phyloP scores from a whole-genome alignment of 2,888 invertebrate genomes.

The Melipona bicolor region DNA sequence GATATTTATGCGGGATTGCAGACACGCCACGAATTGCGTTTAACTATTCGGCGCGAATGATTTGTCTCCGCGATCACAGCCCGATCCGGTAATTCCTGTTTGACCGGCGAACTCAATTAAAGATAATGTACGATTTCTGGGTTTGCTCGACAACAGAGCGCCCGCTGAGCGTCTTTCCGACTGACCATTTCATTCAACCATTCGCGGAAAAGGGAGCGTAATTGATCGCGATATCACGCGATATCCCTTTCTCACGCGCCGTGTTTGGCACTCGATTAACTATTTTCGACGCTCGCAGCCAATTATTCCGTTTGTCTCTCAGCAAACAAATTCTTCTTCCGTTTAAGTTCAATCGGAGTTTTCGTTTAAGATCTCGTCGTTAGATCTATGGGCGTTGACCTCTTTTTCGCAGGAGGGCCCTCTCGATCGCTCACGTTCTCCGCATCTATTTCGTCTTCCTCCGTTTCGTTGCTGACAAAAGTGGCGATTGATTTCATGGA shows the following conservation, averaged over 20 bases:
- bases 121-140: conserved; percentile 31
- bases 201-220: background rate
- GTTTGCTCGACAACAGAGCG: conserved; percentile 12
- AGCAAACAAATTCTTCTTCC: background rate
- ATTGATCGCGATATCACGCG: conserved; percentile 32
- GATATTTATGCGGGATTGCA: conserved; percentile 38
- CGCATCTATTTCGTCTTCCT: conserved; percentile 82
- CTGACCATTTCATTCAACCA: background rate
- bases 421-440: conserved; percentile 82
- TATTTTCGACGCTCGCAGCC: conserved; percentile 4
- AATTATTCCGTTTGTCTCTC: conserved; percentile 10
- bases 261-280: conserved; percentile 4
- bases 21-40: conserved; percentile 21
- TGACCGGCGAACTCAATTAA: conserved; percentile 49
- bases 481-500: conserved; percentile 87
- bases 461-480: conserved; percentile 82
- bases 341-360: background rate
- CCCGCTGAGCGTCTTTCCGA: background rate
- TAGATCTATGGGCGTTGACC: conserved; percentile 75
- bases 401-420: conserved; percentile 85
- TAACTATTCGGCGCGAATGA: conserved; percentile 45
- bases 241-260: conserved; percentile 28
- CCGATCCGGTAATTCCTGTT: conserved; percentile 30
- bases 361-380: conserved; percentile 72
- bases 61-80: conserved; percentile 36